These are phyloP conservation scores for Microtus ochrogaster DNA, from an alignment of 2,113 vertebrate species.

Conservation along the genomic window DNA sequence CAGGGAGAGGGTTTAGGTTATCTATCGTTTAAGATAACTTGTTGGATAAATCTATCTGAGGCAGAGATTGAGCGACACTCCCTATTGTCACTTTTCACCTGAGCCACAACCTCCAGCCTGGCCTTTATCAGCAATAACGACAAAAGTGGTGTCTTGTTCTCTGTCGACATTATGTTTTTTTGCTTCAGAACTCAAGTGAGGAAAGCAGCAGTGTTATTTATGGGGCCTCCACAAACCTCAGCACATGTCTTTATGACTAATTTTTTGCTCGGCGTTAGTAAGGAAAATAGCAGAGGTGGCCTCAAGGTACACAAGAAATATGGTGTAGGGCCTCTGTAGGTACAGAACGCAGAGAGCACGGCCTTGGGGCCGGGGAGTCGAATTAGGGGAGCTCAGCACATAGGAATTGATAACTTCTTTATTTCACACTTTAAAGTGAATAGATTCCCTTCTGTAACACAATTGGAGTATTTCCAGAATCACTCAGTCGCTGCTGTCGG, in stretches of 20 bases:
- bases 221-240: background rate
- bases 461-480: constrained; percentile 43
- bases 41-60: background rate
- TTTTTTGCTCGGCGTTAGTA: background rate
- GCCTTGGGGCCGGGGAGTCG: background rate
- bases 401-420: constrained; percentile 34
- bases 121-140: background rate
- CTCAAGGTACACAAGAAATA: constrained; percentile 40
- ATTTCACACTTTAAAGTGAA: constrained; percentile 56
- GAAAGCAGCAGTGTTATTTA: background rate
- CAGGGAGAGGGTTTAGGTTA: background rate
- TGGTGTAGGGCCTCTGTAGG: background rate
- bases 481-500: constrained; percentile 45
- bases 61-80: background rate
- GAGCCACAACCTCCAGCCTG: background rate
- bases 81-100: background rate
- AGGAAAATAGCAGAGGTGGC: constrained; percentile 18
- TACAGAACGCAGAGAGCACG: background rate
- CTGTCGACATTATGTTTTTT: background rate
- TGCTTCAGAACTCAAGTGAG: constrained; percentile 44
- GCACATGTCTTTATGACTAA: background rate
- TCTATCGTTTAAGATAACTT: constrained; percentile 2
- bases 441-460: constrained; percentile 27
- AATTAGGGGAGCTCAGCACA: constrained; percentile 7
- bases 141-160: background rate